phyloP scores from a whole-genome alignment of 1,140 invertebrate species.

The Euborellia annulipes region DNA sequence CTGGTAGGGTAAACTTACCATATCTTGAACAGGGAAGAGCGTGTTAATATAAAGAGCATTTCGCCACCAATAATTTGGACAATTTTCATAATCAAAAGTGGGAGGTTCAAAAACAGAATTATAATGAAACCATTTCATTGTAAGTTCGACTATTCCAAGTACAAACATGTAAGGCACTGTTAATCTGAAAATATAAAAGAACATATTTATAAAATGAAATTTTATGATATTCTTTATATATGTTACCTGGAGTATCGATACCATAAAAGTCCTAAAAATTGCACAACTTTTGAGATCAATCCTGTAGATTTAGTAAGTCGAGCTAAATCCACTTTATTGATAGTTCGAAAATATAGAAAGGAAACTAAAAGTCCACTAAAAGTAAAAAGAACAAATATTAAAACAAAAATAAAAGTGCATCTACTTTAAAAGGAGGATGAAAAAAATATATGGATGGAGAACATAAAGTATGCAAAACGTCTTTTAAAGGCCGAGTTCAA shows the following conservation, averaged over 20 bases:
- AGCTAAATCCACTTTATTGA: conserved; percentile 55
- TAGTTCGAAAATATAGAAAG: conserved; percentile 68
- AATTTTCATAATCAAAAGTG: conserved; percentile 60
- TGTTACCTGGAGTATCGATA: conserved; percentile 58
- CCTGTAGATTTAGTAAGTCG: conserved; percentile 48
- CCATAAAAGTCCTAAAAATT: conserved; percentile 60
- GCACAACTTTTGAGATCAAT: conserved; percentile 47
- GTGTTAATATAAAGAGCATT: conserved; percentile 74
- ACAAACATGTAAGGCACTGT: conserved; percentile 73
- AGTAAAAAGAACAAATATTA: conserved; percentile 10
- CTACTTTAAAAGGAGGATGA: not conserved
- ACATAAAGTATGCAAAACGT: not conserved
- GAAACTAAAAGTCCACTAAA: conserved; percentile 60
- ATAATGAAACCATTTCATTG: conserved; percentile 64
- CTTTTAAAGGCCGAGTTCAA: too few species aligned
- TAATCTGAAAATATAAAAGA: conserved; percentile 33
- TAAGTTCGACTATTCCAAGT: conserved; percentile 57
- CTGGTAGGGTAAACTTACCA: conserved; percentile 43
- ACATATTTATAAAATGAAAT: not conserved
- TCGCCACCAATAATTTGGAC: conserved; percentile 72
- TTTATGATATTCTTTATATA: not conserved
- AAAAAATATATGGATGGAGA: conserved; percentile 3
- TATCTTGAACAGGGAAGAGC: conserved; percentile 66
- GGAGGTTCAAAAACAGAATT: conserved; percentile 71
- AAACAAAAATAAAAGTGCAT: not conserved